Base-by-base conservation (phyloP, 2,888 invertebrate genomes). In the Plagiodera versicolora region DNA sequence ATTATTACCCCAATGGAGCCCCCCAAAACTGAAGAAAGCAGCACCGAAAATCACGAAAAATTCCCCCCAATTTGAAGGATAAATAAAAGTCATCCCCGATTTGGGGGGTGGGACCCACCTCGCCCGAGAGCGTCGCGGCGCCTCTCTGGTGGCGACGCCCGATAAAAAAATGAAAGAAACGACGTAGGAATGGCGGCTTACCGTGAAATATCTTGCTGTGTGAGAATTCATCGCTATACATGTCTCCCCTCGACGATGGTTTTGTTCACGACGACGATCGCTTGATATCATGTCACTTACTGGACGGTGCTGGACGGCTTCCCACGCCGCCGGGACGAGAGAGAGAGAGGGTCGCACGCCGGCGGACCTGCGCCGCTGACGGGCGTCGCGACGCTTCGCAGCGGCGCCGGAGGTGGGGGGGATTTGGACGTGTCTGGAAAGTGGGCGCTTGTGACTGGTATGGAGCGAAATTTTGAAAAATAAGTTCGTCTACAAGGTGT, bases 151-250 rank as follows among this genome's bases (percentile, higher is more conserved):
- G n/a, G n/a, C n/a, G n/a, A n/a, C n/a, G n/a, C n/a, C n/a, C n/a
- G n/a, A n/a, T n/a, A n/a, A n/a, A n/a, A n/a, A n/a, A n/a, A n/a
- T n/a, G n/a, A n/a, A n/a, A n/a, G n/a, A n/a, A n/a, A n/a, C n/a
- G n/a, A n/a, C n/a, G n/a, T n/a, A n/a, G n/a, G n/a, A n/a, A n/a
- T n/a, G n/a, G n/a, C n/a, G 3, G 50, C 80, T 80, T 77, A 81
- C 80, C 80, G 77, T 75, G 79, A 77, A 79, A 78, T 75, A 73
- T 74, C 72, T 77, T 79, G 75, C 84, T 82, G 83, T 82, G 82
- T 81, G 83, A 82, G 82, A 84, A 85, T 85, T 86, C 86, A 87
- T 87, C 83, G 79, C 85, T 85, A 86, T 86, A 85, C 86, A 87
- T 87, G 85, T 84, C 86, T 86, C 84, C 84, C 82, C 83, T 83